phyloP scores from a whole-genome alignment of 1,140 invertebrate genomes.

The Sipha flava region DNA sequence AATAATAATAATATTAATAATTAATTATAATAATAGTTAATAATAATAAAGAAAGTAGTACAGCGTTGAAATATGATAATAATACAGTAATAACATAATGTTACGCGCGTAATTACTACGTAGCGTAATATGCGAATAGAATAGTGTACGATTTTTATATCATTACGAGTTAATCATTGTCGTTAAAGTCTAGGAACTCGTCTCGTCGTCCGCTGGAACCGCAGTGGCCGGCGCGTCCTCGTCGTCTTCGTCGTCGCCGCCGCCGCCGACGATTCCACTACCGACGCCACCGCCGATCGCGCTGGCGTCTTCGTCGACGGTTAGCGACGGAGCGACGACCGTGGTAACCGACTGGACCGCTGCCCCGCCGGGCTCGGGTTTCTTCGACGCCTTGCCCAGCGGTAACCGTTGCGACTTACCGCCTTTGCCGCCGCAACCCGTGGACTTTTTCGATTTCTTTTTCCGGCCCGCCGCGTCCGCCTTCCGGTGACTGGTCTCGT shows the following conservation, averaged over 20 bases:
- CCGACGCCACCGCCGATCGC: no score
- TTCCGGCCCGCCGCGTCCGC: constrained; percentile 2
- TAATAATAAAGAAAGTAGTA: no score
- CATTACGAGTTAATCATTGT: not conserved
- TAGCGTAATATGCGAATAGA: no score
- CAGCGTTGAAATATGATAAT: no score
- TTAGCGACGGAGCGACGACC: not conserved
- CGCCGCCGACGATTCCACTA: not conserved
- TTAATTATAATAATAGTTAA: no score
- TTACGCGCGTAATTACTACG: no score
- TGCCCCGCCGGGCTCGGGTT: no score
- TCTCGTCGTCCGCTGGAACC: not conserved
- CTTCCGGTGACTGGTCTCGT: not conserved
- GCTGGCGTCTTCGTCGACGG: not conserved
- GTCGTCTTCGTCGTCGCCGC: not conserved
- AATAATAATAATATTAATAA: no score
- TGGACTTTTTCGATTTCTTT: constrained; percentile 9
- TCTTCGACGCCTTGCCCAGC: constrained; percentile 78
- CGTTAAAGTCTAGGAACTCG: constrained; percentile 18
- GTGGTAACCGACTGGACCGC: not conserved
- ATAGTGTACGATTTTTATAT: not conserved
- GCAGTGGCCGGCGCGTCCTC: not conserved
- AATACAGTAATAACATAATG: no score
- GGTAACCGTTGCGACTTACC: not conserved
- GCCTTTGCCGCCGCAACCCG: not conserved